Evolutionary conservation across 2,888 invertebrate species (phyloP).

Genomic region (Rugalucina vietnamica): DNA sequence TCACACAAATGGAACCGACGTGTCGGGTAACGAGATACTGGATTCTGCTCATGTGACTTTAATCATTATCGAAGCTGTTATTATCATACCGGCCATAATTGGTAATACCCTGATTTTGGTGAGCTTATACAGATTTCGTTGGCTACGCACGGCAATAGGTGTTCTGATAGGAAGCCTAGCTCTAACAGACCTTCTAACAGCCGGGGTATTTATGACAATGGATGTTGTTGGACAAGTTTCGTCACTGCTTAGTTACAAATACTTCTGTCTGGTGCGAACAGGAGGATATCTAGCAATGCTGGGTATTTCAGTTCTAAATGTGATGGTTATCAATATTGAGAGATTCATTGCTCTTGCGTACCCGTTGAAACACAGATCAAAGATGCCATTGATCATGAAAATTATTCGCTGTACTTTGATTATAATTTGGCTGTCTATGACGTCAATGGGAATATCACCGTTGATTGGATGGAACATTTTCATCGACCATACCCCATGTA

Average conservation of each 20-base stretch:
- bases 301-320: background rate
- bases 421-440: background rate
- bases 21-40: background rate
- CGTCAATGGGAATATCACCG: background rate
- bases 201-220: background rate
- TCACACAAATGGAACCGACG: too few relatives aligned
- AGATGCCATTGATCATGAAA: background rate
- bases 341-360: background rate
- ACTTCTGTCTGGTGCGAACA: background rate
- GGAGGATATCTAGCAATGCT: background rate
- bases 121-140: background rate
- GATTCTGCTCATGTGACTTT: background rate
- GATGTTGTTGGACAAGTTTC: background rate
- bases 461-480: background rate
- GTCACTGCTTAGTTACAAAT: background rate
- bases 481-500: background rate
- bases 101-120: background rate
- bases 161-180: background rate
- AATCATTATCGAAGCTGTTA: background rate
- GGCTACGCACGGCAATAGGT: background rate
- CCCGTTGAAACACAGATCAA: slow-evolving; percentile 43
- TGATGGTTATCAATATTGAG: background rate
- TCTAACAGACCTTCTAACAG: background rate
- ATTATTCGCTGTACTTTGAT: background rate
- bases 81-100: background rate